Base-by-base conservation (phyloP, 2,113 vertebrate species). In the Apistogramma diplotaenia region DNA sequence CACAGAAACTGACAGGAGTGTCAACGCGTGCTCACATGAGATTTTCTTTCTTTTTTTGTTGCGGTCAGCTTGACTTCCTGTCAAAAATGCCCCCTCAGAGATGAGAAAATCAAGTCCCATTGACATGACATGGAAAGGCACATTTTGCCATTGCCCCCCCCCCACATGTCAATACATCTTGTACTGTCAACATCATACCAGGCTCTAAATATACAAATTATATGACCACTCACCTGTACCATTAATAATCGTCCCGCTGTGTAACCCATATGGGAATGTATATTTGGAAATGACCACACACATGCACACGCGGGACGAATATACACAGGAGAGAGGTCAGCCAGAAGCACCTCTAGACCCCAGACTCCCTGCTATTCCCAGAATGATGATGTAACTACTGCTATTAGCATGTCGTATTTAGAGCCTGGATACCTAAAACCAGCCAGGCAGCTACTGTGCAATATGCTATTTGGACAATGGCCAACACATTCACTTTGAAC, bases 211-310 rank as follows among this genome's bases (percentile, higher is more conserved):
- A 74, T 46, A 59, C 6, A 62, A 90, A 89, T 0, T 75, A 87
- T 92, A 43, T 54, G 81, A 75, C 51, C 82, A 84, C 87, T 92
- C 79, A 86, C 86, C 54, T 85, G 84, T 56, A 80, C 89, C 82
- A 86, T 87, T 75, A 74, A 87, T 71, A 75, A 90, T 53, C 21
- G 53, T 82, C 83, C 87, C 83, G 88, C 84, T 76, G 85, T 86
- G 91, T 89, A 93, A 92, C 89, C 82, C 85, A 92, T 93, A 91
- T 60, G 79, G 84, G 82, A 84, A 85, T 81, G 82, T 92, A 90
- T 93, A 93, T 92, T 90, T 93, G 92, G 92, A 91, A 74, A 89
- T 93, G 90, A 92, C 90, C 93, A 92, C 92, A 92, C 90, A 87
- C 85, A 72, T 53, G 87, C 85, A 85, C 81, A 89, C 81, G 76